These are phyloP conservation scores for Caenorhabditis brenneri DNA, from an alignment of 1,140 invertebrate genomes.

Conservation along the genomic window DNA sequence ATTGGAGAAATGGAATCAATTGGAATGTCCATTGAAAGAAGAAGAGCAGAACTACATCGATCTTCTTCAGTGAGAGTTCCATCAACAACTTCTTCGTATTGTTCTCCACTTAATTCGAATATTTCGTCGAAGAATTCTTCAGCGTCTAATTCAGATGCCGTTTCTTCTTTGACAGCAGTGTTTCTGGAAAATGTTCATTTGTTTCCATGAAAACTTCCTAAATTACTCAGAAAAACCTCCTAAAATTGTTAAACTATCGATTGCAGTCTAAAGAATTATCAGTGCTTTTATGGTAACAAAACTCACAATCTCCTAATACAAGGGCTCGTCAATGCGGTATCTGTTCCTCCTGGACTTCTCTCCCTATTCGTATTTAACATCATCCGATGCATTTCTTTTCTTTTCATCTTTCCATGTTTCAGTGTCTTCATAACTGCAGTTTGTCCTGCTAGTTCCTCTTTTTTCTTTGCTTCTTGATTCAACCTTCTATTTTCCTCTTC, in stretches of 20 bases:
- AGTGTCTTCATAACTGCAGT: slow-evolving; percentile 41
- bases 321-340: slow-evolving; percentile 44
- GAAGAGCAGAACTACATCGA: slow-evolving; percentile 5
- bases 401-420: slow-evolving; percentile 48
- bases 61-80: slow-evolving; percentile 15
- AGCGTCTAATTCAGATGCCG: neutral
- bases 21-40: neutral
- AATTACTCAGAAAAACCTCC: too few species aligned
- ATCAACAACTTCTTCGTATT: slow-evolving; percentile 15
- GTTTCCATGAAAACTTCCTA: neutral
- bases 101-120: neutral
- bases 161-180: slow-evolving; percentile 11
- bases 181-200: neutral
- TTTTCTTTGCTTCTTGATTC: slow-evolving; percentile 51
- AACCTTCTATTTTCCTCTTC: slow-evolving; percentile 62
- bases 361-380: slow-evolving; percentile 46
- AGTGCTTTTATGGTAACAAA: neutral
- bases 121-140: slow-evolving; percentile 12
- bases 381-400: slow-evolving; percentile 46
- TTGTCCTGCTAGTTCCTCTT: slow-evolving; percentile 54
- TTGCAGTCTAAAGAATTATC: too few species aligned
- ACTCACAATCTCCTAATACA: slow-evolving; percentile 27
- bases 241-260: too few species aligned
- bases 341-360: slow-evolving; percentile 53
- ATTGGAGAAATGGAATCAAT: neutral